These are phyloP conservation scores for Parasteatoda tepidariorum DNA, from an alignment of 1,140 invertebrate species.

Conservation along the genomic window DNA sequence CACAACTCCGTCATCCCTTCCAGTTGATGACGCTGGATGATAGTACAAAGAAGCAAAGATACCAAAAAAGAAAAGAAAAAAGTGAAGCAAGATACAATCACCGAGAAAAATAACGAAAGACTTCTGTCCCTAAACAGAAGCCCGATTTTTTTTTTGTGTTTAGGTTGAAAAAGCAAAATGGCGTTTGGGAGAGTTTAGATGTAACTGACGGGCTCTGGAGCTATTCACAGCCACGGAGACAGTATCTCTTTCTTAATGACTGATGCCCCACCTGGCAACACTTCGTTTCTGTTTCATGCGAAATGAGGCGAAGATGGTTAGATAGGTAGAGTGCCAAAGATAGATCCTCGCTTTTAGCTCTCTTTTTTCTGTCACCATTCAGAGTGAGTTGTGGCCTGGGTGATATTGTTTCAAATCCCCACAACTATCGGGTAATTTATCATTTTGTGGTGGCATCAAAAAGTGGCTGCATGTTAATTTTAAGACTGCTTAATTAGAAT, in stretches of 20 bases:
- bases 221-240: constrained; percentile 45
- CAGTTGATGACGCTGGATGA: constrained; percentile 9
- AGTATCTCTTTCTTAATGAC: constrained; percentile 56
- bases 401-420: neutral
- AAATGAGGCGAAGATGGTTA: constrained; percentile 52
- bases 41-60: constrained; percentile 16
- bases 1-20: neutral
- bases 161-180: neutral
- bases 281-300: constrained; percentile 52
- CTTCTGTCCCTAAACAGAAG: constrained; percentile 37
- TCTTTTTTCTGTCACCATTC: neutral
- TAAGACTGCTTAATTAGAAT: no score
- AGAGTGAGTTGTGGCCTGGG: neutral
- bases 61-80: no score
- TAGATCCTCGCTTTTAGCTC: neutral
- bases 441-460: neutral
- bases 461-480: no score
- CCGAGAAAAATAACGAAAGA: constrained; percentile 42
- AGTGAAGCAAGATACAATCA: constrained; percentile 7
- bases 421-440: neutral
- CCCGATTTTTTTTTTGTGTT: neutral
- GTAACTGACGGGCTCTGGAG: constrained; percentile 44
- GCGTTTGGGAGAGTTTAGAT: constrained; percentile 25
- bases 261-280: constrained; percentile 54
- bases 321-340: constrained; percentile 30